Conservation (phyloP, 2,888 invertebrate species). For the Bombyx huttoni region DNA sequence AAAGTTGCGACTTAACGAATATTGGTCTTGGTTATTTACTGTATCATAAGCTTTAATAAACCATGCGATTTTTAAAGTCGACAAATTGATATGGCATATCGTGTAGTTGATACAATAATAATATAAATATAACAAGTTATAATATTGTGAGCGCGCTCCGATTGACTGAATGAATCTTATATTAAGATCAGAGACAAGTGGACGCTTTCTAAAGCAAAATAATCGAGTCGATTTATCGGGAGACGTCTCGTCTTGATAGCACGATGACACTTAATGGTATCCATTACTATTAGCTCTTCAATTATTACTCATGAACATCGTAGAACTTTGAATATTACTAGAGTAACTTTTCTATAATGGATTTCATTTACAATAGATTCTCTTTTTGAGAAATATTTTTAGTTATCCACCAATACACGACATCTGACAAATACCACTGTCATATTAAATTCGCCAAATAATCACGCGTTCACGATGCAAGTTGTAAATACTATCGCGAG, state of each 20-base stretch:
- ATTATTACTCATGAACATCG: slow-evolving; percentile 1
- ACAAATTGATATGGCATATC: background rate
- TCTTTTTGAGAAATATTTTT: too few species aligned
- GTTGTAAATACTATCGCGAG: too few species aligned
- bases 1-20: slow-evolving; percentile 7
- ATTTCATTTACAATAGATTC: background rate
- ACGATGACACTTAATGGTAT: slow-evolving; percentile 30
- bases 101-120: background rate
- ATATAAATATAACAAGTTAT: slow-evolving; percentile 16
- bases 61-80: background rate
- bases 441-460: too few species aligned
- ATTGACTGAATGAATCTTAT: slow-evolving; percentile 38
- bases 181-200: slow-evolving; percentile 41
- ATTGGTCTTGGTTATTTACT: too few species aligned
- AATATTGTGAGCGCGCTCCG: slow-evolving; percentile 23
- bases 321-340: background rate
- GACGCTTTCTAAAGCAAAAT: slow-evolving; percentile 33
- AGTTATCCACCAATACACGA: too few species aligned
- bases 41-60: background rate
- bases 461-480: too few species aligned
- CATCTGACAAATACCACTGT: too few species aligned
- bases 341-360: background rate
- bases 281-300: slow-evolving; percentile 16
- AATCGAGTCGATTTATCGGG: slow-evolving; percentile 51
- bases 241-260: slow-evolving; percentile 36